Evolutionary conservation across 2,113 vertebrate genomes (phyloP).

Genomic region (Scalopus aquaticus): DNA sequence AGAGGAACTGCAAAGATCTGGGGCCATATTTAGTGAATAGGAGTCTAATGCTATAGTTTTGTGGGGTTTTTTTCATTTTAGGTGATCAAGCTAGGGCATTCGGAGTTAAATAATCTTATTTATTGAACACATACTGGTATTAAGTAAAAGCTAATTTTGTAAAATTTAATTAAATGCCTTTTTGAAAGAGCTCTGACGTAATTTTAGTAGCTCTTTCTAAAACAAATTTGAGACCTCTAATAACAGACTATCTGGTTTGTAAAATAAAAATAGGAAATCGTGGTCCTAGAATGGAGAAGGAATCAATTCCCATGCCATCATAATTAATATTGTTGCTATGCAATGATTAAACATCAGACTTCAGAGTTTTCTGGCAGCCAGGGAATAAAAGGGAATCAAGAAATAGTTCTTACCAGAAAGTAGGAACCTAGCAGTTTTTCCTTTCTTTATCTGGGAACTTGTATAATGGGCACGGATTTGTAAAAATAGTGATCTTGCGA

Average conservation of each 20-base stretch:
- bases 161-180: background rate
- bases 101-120: background rate
- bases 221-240: constrained; percentile 30
- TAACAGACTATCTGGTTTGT: background rate
- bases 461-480: background rate
- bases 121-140: constrained; percentile 27
- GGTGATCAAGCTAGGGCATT: background rate
- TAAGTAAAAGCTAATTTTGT: constrained; percentile 4
- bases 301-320: background rate
- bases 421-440: constrained; percentile 1
- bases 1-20: background rate
- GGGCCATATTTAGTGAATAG: background rate
- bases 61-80: background rate
- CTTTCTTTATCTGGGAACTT: background rate
- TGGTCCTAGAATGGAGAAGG: background rate
- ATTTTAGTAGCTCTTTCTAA: constrained; percentile 38
- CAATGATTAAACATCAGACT: background rate
- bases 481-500: background rate
- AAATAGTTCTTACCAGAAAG: background rate
- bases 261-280: constrained; percentile 46
- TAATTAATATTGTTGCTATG: background rate
- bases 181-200: background rate
- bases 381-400: background rate
- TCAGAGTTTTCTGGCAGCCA: background rate
- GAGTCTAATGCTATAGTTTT: background rate